Evolutionary conservation across 2,113 vertebrate species (phyloP).

Genomic region (Gobiocypris rarus): DNA sequence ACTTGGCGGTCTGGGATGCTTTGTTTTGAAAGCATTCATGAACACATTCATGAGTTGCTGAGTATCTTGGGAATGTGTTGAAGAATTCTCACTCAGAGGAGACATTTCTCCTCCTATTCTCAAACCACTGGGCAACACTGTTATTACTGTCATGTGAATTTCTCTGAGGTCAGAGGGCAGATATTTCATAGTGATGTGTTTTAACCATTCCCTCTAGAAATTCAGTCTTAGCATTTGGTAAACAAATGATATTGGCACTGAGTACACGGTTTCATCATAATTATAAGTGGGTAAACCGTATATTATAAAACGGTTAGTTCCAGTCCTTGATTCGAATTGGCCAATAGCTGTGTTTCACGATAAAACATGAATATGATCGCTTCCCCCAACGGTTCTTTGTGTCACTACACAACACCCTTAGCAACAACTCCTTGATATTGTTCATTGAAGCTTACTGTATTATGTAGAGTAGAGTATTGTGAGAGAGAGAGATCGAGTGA

Average conservation of each 20-base stretch:
- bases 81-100: conserved; percentile 49
- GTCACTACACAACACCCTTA: too few relatives aligned
- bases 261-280: neutral
- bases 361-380: too few relatives aligned
- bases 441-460: too few relatives aligned
- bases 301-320: too few relatives aligned
- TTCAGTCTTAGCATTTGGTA: neutral
- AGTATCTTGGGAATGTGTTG: conserved; percentile 46
- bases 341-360: too few relatives aligned
- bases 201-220: conserved; percentile 33
- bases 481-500: too few relatives aligned
- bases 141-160: conserved; percentile 50
- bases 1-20: neutral
- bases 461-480: too few relatives aligned
- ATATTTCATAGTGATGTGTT: conserved; percentile 43
- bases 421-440: too few relatives aligned
- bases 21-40: neutral
- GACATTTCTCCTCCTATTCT: conserved; percentile 55
- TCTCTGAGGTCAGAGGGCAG: conserved; percentile 63
- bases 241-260: neutral
- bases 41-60: neutral
- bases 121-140: conserved; percentile 49
- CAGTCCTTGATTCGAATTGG: too few relatives aligned
- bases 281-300: neutral
- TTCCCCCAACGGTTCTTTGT: too few relatives aligned